A percentile compares a stretch with the other conserved stretches of the same genome.
These are phyloP conservation scores for Ceramica pisi DNA, from an alignment of 2,888 invertebrate species.

Conservation along the genomic window DNA sequence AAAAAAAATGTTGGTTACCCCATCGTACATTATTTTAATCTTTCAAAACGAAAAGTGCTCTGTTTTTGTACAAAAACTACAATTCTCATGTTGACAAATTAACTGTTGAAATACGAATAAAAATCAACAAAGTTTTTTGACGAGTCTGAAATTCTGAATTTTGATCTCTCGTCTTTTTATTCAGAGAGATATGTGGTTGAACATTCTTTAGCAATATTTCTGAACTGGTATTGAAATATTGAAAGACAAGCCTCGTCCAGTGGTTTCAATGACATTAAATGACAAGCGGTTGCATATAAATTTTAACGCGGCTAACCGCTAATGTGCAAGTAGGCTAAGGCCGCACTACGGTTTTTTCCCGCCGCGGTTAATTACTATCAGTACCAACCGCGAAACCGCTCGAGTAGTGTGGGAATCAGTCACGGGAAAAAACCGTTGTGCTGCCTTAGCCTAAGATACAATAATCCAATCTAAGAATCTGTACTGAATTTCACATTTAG, in stretches of 20 bases:
- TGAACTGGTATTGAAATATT: slow-evolving; percentile 12
- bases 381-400: too few relatives aligned
- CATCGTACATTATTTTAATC: slow-evolving; percentile 52
- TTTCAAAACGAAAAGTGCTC: slow-evolving; percentile 49
- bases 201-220: slow-evolving; percentile 24
- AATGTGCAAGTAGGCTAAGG: too few relatives aligned
- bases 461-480: too few relatives aligned
- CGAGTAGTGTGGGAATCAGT: too few relatives aligned
- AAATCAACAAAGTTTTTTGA: slow-evolving; percentile 49
- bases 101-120: slow-evolving; percentile 55
- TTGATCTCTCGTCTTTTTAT: slow-evolving; percentile 39
- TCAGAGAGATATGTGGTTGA: slow-evolving; percentile 12
- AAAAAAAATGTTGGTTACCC: slow-evolving; percentile 36
- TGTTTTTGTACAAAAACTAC: slow-evolving; percentile 53
- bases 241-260: background rate
- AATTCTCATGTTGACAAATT: slow-evolving; percentile 67
- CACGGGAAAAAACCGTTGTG: too few relatives aligned
- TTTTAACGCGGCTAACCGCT: too few relatives aligned
- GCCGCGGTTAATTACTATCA: too few relatives aligned
- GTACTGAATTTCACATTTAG: too few relatives aligned
- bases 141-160: slow-evolving; percentile 38
- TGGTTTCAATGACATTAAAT: too few relatives aligned
- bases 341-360: too few relatives aligned
- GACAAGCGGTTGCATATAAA: too few relatives aligned
- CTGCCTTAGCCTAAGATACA: too few relatives aligned